Evolutionary conservation across 2,113 vertebrate genomes (phyloP).

Genomic region (Pionites leucogaster): DNA sequence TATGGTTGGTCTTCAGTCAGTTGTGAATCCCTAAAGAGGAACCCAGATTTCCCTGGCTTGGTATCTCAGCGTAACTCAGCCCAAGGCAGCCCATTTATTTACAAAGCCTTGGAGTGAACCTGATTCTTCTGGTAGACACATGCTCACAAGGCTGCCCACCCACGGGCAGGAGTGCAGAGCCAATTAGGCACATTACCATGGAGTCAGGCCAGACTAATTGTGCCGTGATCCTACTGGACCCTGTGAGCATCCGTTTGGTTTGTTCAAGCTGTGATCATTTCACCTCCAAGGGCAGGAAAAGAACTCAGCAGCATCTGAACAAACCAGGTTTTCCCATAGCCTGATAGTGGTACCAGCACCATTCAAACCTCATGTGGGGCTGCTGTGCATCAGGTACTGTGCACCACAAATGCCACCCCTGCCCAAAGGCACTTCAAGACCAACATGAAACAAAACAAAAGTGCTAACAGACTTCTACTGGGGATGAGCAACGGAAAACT

Average conservation of each 20-base stretch:
- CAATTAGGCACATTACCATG: neutral
- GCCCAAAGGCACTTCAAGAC: neutral
- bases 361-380: rapidly evolving
- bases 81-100: neutral
- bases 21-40: neutral
- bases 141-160: neutral
- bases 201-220: neutral
- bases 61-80: neutral
- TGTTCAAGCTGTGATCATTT: neutral
- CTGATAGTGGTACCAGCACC: neutral
- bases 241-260: neutral
- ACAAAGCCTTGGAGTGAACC: neutral
- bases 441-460: neutral
- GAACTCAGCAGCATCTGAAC: neutral
- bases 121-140: neutral
- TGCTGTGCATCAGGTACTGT: rapidly evolving
- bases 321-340: neutral
- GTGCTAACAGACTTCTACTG: neutral
- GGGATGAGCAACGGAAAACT: neutral
- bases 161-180: rapidly evolving
- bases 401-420: neutral
- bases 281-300: neutral
- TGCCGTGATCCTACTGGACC: neutral
- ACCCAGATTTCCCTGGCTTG: neutral
- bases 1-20: neutral